These are phyloP conservation scores for Progne subis DNA, from an alignment of 2,113 vertebrate genomes.

Conservation along the genomic window DNA sequence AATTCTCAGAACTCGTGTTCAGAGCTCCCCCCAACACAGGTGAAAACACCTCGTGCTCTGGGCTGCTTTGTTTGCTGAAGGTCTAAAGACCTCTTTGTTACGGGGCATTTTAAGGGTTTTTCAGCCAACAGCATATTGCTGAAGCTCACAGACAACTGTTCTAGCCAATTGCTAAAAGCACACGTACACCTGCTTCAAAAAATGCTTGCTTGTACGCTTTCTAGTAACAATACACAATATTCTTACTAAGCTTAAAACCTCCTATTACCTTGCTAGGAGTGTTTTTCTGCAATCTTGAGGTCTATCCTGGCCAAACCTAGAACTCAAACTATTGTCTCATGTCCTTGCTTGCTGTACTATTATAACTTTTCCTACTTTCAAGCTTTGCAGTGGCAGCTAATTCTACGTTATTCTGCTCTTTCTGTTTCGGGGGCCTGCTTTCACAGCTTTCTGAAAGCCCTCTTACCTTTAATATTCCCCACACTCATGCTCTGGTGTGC, in stretches of 20 bases:
- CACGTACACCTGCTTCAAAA: neutral
- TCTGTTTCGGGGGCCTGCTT: neutral
- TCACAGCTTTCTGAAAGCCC: neutral
- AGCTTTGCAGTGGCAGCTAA: neutral
- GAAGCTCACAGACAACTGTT: neutral
- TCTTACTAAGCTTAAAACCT: neutral
- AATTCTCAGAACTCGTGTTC: fast-evolving
- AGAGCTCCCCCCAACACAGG: neutral
- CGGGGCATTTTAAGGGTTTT: neutral
- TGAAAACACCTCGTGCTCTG: neutral
- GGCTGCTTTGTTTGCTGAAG: neutral
- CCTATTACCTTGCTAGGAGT: neutral
- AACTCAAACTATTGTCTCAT: neutral
- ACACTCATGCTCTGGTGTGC: neutral
- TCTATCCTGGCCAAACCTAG: neutral
- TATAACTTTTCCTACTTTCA: neutral
- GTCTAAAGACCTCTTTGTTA: neutral
- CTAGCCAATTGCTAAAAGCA: neutral
- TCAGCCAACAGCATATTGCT: neutral
- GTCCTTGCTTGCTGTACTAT: neutral
- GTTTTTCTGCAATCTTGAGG: neutral
- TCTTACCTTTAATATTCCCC: neutral
- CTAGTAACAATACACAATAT: neutral
- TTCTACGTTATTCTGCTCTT: neutral
- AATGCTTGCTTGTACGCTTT: neutral